These are phyloP conservation scores for Oncorhynchus kisutch DNA, from an alignment of 2,113 vertebrate genomes.

Conservation along the genomic window DNA sequence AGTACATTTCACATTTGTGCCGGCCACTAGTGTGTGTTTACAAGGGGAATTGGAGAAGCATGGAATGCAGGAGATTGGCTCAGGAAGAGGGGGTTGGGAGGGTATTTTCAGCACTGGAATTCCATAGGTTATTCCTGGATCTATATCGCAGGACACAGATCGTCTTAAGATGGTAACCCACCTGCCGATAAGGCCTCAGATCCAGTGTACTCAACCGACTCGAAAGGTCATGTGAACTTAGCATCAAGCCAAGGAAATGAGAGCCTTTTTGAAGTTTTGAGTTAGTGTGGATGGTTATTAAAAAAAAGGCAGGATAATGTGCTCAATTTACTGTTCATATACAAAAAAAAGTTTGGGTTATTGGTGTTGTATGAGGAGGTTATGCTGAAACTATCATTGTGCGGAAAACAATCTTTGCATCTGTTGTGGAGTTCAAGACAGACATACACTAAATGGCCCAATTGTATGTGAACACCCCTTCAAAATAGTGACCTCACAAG, in stretches of 20 bases:
- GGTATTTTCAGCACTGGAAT: slow-evolving; percentile 64
- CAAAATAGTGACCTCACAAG: too few relatives aligned
- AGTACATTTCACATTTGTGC: slow-evolving; percentile 35
- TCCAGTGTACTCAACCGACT: slow-evolving; percentile 14
- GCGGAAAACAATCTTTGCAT: neutral
- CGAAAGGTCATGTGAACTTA: slow-evolving; percentile 27
- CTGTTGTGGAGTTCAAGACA: neutral
- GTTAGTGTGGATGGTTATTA: too few relatives aligned
- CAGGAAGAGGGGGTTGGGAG: slow-evolving; percentile 11
- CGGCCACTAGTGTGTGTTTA: slow-evolving; percentile 42
- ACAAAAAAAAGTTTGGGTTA: too few relatives aligned
- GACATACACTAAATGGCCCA: neutral
- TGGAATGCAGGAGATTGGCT: slow-evolving; percentile 50
- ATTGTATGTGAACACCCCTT: too few relatives aligned
- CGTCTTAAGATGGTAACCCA: slow-evolving; percentile 36
- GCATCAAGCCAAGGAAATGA: slow-evolving; percentile 3
- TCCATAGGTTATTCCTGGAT: slow-evolving; percentile 60
- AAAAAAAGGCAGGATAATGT: neutral
- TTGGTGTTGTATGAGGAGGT: neutral
- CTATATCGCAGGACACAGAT: slow-evolving; percentile 26
- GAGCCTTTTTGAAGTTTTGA: neutral
- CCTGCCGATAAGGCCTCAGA: slow-evolving; percentile 11
- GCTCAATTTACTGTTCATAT: neutral
- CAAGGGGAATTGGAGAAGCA: slow-evolving; percentile 47
- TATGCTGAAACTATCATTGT: neutral